Evolutionary conservation across 2,888 invertebrate species (phyloP), one percentile per base, ranked within the genome.

Genomic region (Spisula subtruncata): DNA sequence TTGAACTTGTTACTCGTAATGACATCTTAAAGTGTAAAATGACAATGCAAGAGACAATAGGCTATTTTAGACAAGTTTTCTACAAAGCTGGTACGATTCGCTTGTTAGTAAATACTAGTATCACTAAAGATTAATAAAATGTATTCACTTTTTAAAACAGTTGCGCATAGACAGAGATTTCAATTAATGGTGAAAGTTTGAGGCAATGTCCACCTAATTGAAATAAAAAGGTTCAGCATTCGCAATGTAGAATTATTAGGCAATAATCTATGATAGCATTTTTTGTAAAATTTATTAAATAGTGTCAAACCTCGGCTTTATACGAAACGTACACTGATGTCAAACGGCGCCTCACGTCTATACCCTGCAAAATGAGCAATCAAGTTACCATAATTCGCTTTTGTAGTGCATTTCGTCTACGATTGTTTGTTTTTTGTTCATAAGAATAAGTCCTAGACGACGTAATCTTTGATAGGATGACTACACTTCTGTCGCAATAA

Each of bases 281-380:
- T 75, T 75, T 75, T 75, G 25, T 75, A 32, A 75, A 75, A 75
- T 75, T 4, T 75, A 75, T 75, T 75, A 75, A 75, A 75, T 75
- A 29, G 75, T 75, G 75, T 75, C 75, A 75, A 75, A 75, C 32
- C 32, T 35, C 16, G 16, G 1, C 75, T 35, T 75, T 75, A 35
- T 75, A 75, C 75, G 75, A 16, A 32, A 75, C 75, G 18, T 75
- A 75, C 16, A 16, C 75, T 32, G 75, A 75, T 75, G 75, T 75
- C 75, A 75, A 35, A 75, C 18, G 75, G 75, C 75, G 75, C 75
- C 75, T 16, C 0, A 5, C 35, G 75, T 75, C 75, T 75, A 32
- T 35, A 18, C 60, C 75, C 32, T 32, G 8, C 29, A 32, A 75
- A 75, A 75, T 75, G 75, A 75, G 75, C 75, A 75, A 75, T 75